Conservation (phyloP, 2,888 invertebrate species). For the Anticlea derivata region DNA sequence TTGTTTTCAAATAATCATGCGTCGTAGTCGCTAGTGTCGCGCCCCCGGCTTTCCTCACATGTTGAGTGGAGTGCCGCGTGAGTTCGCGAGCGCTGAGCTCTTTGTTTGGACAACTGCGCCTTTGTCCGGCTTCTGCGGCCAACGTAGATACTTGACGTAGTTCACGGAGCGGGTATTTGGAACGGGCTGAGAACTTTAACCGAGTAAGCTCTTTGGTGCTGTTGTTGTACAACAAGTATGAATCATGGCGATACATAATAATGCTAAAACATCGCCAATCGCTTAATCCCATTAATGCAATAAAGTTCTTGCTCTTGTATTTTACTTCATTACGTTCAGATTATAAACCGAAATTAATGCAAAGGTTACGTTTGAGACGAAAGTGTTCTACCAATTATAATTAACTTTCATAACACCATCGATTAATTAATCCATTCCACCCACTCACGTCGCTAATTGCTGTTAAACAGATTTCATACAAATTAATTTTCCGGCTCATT, state of each 20-base stretch:
- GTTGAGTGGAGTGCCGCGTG: conserved; percentile 6
- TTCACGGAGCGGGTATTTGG: not conserved
- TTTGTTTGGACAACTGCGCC: conserved; percentile 31
- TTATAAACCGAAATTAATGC: too few species aligned
- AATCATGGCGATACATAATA: too few species aligned
- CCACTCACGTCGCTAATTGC: conserved; percentile 5
- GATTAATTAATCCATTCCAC: not conserved
- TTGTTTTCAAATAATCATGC: too few species aligned
- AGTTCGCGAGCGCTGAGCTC: conserved; percentile 15
- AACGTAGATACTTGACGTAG: not conserved
- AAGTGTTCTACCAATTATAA: too few species aligned
- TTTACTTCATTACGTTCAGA: too few species aligned
- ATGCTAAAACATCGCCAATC: too few species aligned
- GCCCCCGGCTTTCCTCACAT: not conserved
- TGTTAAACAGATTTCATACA: conserved; percentile 20
- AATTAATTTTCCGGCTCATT: conserved; percentile 31
- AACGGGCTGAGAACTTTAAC: not conserved
- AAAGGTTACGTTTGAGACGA: too few species aligned
- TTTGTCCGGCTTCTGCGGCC: conserved; percentile 11
- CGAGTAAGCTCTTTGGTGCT: not conserved
- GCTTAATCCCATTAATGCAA: too few species aligned
- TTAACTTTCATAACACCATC: too few species aligned
- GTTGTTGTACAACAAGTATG: too few species aligned
- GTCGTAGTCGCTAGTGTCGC: not conserved
- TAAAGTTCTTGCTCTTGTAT: too few species aligned